Evolutionary conservation across 2,888 invertebrate species (phyloP), one percentile per base, ranked within the genome.

Genomic region (Apotomis capreana): DNA sequence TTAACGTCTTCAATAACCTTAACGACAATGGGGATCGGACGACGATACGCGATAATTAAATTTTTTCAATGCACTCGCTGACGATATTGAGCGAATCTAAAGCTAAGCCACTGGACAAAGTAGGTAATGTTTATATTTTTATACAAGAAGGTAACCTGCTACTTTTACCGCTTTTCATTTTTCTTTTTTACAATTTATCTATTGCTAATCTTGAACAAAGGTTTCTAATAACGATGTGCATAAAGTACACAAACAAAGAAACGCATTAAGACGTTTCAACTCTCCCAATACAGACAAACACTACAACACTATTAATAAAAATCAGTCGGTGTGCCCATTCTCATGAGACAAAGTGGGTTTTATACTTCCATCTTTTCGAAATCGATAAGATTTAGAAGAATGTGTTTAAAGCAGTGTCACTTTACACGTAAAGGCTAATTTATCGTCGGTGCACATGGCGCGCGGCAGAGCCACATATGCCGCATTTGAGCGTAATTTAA

Each of bases 401-500:
- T 60, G 26, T 8, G 46, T 46, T 59, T 15, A 49, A n/a, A 62
- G 40, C 44, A 57, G 46, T 46, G 77, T 76, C 68, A 75, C 75
- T 74, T 75, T 76, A 76, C 76, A 75, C 75, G 77, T 78, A 76
- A 75, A 76, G 79, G 79, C 78, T 81, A 79, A 80, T 79, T 77
- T 78, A 70, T 68, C 70, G 74, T 63, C 72, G 65, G 64, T 77
- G 74, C 81, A 77, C 76, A 76, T 76, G 74, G 74, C 76, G 70
- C 76, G 49, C 70, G 15, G 74, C 70, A 68, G 74, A 74, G 79
- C 76, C 79, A 77, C 80, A 78, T 78, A 77, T 84, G 85, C 81
- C 82, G 83, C 88, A 88, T 89, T 89, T 88, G 81, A 85, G 79
- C 78, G 86, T 88, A 88, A 89, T 89, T 89, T 89, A 89, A 89